Percentiles rank a stretch among this genome's conserved stretches.
phyloP scores from a whole-genome alignment of 2,888 invertebrate species.

The Tolmerus cingulatus region DNA sequence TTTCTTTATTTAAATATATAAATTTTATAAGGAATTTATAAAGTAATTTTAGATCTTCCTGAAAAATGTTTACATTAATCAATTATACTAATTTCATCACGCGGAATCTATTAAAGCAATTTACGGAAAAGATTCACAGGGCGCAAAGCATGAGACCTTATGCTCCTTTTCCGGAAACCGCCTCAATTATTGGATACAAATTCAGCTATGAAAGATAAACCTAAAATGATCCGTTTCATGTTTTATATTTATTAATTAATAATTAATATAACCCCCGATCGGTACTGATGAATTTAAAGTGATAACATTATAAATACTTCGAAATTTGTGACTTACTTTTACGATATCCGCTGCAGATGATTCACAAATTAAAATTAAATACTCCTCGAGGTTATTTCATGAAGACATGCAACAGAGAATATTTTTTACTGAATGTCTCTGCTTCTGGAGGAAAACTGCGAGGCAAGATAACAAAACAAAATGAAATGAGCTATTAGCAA shows the following conservation, averaged over 20 bases:
- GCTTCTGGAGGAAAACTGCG: too few species aligned
- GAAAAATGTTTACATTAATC: too few species aligned
- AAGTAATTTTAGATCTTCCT: too few species aligned
- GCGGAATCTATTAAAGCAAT: too few species aligned
- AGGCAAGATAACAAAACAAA: too few species aligned
- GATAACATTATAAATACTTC: neutral
- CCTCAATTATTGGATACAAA: neutral
- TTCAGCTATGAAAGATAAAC: neutral
- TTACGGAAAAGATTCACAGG: too few species aligned
- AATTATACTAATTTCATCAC: too few species aligned
- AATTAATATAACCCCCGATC: neutral
- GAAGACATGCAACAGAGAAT: neutral
- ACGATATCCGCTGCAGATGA: neutral
- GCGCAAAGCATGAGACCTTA: too few species aligned
- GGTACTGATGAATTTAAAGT: neutral
- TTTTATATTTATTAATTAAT: neutral
- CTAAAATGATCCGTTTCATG: neutral
- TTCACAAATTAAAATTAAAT: neutral
- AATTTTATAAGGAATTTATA: too few species aligned
- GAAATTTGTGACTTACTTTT: neutral
- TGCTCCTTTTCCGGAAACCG: too few species aligned
- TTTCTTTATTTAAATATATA: too few species aligned
- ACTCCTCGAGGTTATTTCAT: neutral
- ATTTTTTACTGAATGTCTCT: too few species aligned
- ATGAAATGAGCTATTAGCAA: neutral